Evolutionary conservation across 2,797 vertebrate genomes (phyloP).

Genomic region (Cynopterus sphinx): DNA sequence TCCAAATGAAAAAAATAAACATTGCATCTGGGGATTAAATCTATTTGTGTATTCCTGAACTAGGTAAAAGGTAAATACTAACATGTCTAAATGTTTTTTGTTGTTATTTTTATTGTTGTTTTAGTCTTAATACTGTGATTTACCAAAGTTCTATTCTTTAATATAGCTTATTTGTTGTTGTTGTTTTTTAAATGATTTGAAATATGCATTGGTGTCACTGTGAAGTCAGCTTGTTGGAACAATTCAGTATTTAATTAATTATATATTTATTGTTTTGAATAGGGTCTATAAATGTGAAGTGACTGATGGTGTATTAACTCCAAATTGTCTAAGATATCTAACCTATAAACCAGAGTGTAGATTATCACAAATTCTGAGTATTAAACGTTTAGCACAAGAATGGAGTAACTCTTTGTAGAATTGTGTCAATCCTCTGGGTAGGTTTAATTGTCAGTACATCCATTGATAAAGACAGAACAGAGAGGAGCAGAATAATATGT

Average conservation of each 20-base stretch:
- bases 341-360: not conserved
- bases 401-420: not conserved
- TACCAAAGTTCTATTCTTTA: not conserved
- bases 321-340: not conserved
- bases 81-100: not conserved
- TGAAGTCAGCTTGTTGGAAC: not conserved
- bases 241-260: not conserved
- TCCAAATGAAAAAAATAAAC: conserved; percentile 61
- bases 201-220: not conserved
- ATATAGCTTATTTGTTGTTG: not conserved
- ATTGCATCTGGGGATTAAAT: not conserved
- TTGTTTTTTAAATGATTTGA: not conserved
- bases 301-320: not conserved
- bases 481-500: not conserved
- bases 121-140: not conserved
- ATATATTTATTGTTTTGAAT: not conserved
- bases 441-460: not conserved
- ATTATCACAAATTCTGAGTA: not conserved
- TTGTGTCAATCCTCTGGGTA: no score
- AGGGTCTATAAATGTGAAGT: not conserved
- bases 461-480: not conserved
- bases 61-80: not conserved
- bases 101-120: not conserved
- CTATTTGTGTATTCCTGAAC: not conserved
- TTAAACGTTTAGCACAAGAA: not conserved